Evolutionary conservation across 2,797 vertebrate species (phyloP), one percentile per base, ranked within the genome.

Genomic region (Graptemys geographica): DNA sequence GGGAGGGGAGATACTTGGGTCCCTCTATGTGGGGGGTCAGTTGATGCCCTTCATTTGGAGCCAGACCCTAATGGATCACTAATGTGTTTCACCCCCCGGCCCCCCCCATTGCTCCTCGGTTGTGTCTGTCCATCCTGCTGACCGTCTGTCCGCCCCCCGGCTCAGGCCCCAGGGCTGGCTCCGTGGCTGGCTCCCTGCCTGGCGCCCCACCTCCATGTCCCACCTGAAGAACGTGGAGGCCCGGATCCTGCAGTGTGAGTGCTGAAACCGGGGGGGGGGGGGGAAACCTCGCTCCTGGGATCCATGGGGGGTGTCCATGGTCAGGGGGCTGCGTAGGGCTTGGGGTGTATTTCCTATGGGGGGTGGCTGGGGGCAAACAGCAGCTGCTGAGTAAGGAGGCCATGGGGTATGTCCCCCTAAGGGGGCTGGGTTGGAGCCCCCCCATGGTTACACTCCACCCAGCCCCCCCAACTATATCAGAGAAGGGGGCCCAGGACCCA

Each of bases 151-250:
- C 93, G 55, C 96, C 6, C 25, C 79, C 65, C 84, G 52, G 91
- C 79, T 95, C 44, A 98, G 97, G 96, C 90, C 97, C 95, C 98
- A 99, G 84, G 94, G 98, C 78, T 99, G 99, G 98, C 93, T 98
- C 85, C 97, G 98, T 69, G 98, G 97, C 96, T 99, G 99, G 99
- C 98, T 99, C 97, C 99, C 99, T 0, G 98, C 99, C 88, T 99
- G 99, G 99, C 98, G 99, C 90, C 99, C 99, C 8, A 99, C 99
- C 79, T 99, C 99, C 85, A 99, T 99, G 99, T 99, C 99, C 72
- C 98, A 99, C 47, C 97, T 99, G 95, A 99, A 99, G 98, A 98
- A 98, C n/a, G 97, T 99, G n/a, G 99, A 99, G 97, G 98, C 99
- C 93, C 99, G 98, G 98, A 99, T 99, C 92, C 98, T 99, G 79